These are phyloP conservation scores for Autographa gamma DNA, from an alignment of 2,888 invertebrate species.

Conservation along the genomic window DNA sequence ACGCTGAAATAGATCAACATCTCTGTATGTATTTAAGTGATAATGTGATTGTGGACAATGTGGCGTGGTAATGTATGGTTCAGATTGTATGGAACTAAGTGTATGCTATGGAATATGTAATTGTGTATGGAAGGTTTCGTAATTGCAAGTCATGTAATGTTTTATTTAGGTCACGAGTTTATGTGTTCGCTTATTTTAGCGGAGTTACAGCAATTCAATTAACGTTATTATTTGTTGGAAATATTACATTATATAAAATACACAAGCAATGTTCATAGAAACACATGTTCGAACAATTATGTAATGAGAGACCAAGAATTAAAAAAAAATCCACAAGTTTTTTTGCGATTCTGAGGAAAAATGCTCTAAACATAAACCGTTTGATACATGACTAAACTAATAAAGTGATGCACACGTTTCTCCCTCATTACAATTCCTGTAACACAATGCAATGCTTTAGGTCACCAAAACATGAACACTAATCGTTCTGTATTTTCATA, in stretches of 20 bases:
- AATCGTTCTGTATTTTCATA: constrained; percentile 33
- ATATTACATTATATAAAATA: neutral
- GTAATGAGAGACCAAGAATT: too few species aligned
- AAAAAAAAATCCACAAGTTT: too few species aligned
- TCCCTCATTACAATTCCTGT: constrained; percentile 37
- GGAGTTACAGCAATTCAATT: constrained; percentile 22
- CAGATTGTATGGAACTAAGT: constrained; percentile 10
- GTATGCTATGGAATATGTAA: constrained; percentile 12
- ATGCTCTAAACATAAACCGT: neutral
- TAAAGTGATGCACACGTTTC: neutral
- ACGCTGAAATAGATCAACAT: constrained; percentile 43
- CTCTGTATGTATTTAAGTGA: constrained; percentile 29
- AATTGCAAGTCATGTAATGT: constrained; percentile 38
- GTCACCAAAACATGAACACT: constrained; percentile 19
- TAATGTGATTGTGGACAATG: constrained; percentile 20
- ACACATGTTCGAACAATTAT: too few species aligned
- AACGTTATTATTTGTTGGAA: neutral
- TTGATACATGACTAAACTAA: neutral
- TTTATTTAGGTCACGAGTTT: constrained; percentile 48
- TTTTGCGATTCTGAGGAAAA: too few species aligned
- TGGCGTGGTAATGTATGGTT: constrained; percentile 3
- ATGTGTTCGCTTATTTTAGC: constrained; percentile 30
- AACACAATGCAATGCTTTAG: constrained; percentile 15
- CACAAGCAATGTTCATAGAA: too few species aligned
- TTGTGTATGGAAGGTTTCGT: constrained; percentile 23